Conservation (phyloP, 2,888 invertebrate species). For the Disparrhopalites patrizii region DNA sequence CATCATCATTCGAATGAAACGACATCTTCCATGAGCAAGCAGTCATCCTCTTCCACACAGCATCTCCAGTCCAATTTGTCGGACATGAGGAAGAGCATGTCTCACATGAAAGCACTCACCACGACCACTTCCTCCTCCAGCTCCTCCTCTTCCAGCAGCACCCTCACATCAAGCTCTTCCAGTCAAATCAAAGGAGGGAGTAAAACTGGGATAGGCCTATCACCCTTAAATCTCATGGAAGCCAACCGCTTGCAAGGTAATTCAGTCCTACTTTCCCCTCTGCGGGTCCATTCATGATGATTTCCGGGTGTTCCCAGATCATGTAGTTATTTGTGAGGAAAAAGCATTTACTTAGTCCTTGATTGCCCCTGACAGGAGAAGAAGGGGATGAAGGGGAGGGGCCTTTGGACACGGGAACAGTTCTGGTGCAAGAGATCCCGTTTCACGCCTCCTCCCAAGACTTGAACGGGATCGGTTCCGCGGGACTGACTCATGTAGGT, state of each 20-base stretch:
- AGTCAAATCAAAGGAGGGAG: conserved; percentile 17
- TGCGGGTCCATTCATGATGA: too few species aligned
- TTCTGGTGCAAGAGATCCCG: conserved; percentile 46
- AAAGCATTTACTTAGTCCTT: too few species aligned
- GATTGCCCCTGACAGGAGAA: conserved; percentile 23
- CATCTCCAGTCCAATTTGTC: conserved; percentile 66
- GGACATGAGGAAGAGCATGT: conserved; percentile 76
- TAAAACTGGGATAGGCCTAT: conserved; percentile 24
- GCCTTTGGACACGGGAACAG: conserved; percentile 47
- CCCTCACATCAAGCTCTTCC: conserved; percentile 5
- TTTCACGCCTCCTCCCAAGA: conserved; percentile 40
- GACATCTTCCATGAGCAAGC: conserved; percentile 36
- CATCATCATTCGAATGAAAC: conserved; percentile 43
- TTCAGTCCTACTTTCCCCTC: neutral
- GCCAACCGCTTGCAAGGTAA: conserved; percentile 32
- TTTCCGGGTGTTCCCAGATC: too few species aligned
- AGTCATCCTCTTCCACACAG: conserved; percentile 37
- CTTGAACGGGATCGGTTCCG: too few species aligned
- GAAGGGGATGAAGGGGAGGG: conserved; percentile 40
- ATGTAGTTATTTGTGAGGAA: too few species aligned
- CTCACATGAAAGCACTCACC: conserved; percentile 75
- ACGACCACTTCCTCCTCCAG: conserved; percentile 18
- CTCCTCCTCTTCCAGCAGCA: conserved; percentile 28
- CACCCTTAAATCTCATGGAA: conserved; percentile 44
- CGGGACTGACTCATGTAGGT: too few species aligned